A percentile compares a stretch with the other conserved stretches of the same genome.
phyloP scores from a whole-genome alignment of 1,140 invertebrate genomes.

The Trachymyrmex septentrionalis region DNA sequence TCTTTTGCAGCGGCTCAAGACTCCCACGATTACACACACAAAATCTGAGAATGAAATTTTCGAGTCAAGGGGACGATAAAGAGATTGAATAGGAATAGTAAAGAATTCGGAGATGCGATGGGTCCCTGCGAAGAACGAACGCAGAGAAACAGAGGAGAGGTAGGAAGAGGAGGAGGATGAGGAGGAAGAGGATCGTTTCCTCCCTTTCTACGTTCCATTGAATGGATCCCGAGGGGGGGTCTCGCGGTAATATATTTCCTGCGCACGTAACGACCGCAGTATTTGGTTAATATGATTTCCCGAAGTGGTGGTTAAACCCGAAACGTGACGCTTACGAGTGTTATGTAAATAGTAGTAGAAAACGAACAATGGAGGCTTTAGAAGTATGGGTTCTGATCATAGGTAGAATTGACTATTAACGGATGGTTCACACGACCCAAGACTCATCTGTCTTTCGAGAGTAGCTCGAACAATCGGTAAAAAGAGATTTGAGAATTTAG shows the following conservation, averaged over 20 bases:
- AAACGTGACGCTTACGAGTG: slow-evolving; percentile 73
- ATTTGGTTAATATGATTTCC: slow-evolving; percentile 79
- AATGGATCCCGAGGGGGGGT: slow-evolving; percentile 58
- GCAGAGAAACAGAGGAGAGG: neutral
- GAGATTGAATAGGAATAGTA: slow-evolving; percentile 73
- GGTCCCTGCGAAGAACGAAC: slow-evolving; percentile 47
- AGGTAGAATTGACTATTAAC: slow-evolving; percentile 61
- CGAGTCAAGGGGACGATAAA: slow-evolving; percentile 65
- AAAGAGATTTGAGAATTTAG: neutral
- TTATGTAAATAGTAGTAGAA: slow-evolving; percentile 73
- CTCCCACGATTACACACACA: neutral
- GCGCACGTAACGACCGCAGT: slow-evolving; percentile 70
- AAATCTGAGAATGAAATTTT: slow-evolving; percentile 62
- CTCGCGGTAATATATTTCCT: slow-evolving; percentile 73
- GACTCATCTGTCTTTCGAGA: neutral
- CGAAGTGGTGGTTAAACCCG: slow-evolving; percentile 75
- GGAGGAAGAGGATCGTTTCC: slow-evolving; percentile 58
- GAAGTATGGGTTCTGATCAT: slow-evolving; percentile 22
- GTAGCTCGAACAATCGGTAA: neutral
- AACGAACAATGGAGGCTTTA: slow-evolving; percentile 23
- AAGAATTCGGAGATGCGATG: slow-evolving; percentile 70
- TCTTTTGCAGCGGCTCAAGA: neutral
- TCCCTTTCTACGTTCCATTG: slow-evolving; percentile 65
- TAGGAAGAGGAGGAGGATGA: neutral
- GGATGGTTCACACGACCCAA: neutral